Evolutionary conservation across 2,113 vertebrate genomes (phyloP), one percentile per base, ranked within the genome.

Genomic region (Prochilodus magdalenae): DNA sequence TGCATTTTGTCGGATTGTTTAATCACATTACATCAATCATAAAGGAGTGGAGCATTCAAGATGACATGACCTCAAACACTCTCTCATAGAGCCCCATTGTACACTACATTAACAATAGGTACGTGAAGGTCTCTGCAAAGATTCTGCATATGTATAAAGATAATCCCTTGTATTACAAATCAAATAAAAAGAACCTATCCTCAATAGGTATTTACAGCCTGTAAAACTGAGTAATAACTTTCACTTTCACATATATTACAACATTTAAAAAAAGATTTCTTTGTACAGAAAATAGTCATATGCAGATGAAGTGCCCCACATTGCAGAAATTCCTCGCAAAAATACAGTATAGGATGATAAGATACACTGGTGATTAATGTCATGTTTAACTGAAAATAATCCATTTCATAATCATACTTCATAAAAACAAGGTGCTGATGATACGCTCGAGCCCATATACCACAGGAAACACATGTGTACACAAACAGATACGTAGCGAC

Each of bases 181-280:
- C 82, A 93, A 95, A 94, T 92, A 80, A 93, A 81, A 93, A 96
- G 94, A 90, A 90, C 91, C 92, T 94, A 94, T 94, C 92, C 36
- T 94, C 82, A 86, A 91, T 83, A 93, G 91, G 91, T 97, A 96
- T 95, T 92, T 96, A 97, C 94, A 98, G 89, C 91, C 92, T 95
- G 93, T 94, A 96, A 95, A 98, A 96, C 86, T 88, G 91, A 94
- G 90, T 92, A 93, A 94, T 97, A 97, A 95, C 94, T 89, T 92
- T 91, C 92, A 95, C 93, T 93, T 93, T 95, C 94, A 95, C 92
- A 93, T 95, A 94, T 94, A 94, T 95, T 95, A 95, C 94, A 96
- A 94, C 93, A 93, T 94, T 94, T 92, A 90, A 91, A 95, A 44
- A 94, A 86, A 90, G 89, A 80, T 85, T 90, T 83, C 84, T 92